Evolutionary conservation across 2,797 vertebrate genomes (phyloP).

Genomic region (Odontamblyopus lacepedii): DNA sequence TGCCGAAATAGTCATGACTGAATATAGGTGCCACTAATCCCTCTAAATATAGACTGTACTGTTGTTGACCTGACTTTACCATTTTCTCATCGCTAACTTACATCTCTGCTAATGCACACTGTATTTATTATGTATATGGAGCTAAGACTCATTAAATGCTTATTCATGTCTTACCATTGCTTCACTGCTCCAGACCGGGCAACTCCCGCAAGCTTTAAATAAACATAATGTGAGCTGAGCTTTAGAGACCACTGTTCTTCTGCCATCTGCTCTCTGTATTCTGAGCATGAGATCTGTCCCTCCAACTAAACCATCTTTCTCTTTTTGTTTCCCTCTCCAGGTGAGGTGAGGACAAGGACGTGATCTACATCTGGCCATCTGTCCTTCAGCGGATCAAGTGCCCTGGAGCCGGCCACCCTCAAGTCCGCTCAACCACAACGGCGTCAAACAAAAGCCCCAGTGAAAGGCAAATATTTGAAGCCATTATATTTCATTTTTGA

Average conservation of each 20-base stretch:
- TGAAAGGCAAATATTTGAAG: constrained; percentile 75
- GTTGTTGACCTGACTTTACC: constrained; percentile 12
- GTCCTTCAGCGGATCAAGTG: constrained; percentile 56
- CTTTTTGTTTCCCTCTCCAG: constrained; percentile 45
- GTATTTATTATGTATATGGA: constrained; percentile 11
- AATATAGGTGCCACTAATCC: neutral
- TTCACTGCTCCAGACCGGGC: constrained; percentile 22
- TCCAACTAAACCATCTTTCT: constrained; percentile 50
- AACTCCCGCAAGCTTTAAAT: constrained; percentile 53
- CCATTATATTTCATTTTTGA: constrained; percentile 68
- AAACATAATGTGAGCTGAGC: constrained; percentile 35
- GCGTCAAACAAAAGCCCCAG: constrained; percentile 62
- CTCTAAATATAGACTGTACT: neutral
- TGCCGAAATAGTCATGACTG: neutral
- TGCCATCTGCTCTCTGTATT: constrained; percentile 62
- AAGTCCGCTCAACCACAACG: constrained; percentile 59
- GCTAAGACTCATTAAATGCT: constrained; percentile 12
- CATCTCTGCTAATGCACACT: constrained; percentile 11
- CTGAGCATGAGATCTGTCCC: constrained; percentile 26
- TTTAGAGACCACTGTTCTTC: constrained; percentile 37
- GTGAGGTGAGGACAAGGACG: constrained; percentile 61
- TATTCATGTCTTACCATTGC: constrained; percentile 19
- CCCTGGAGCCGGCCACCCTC: constrained; percentile 61
- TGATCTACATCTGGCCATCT: constrained; percentile 52
- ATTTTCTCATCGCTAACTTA: neutral